These are phyloP conservation scores for Apotomis turbidana DNA, from an alignment of 2,888 invertebrate species.

Conservation along the genomic window DNA sequence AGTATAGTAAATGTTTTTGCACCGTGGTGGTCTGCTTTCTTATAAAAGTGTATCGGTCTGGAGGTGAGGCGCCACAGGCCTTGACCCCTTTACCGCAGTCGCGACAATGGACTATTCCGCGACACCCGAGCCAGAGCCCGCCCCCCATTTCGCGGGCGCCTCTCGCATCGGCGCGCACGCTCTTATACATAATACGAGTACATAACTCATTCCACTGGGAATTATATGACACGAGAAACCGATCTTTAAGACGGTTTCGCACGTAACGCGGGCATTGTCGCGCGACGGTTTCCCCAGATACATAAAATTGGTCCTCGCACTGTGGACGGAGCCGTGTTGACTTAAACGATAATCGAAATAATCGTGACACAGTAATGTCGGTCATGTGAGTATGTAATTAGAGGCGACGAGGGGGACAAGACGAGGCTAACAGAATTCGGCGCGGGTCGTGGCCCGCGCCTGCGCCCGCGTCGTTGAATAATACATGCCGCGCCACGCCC, in stretches of 20 bases:
- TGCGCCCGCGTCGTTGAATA: constrained; percentile 64
- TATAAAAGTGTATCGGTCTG: constrained; percentile 46
- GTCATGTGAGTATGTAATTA: constrained; percentile 76
- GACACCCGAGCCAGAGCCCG: constrained; percentile 67
- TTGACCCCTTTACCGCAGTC: constrained; percentile 69
- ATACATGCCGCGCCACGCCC: constrained; percentile 65
- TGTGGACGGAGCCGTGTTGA: constrained; percentile 58
- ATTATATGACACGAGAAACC: background rate
- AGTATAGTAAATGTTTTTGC: background rate
- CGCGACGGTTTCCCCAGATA: constrained; percentile 39
- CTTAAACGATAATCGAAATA: constrained; percentile 63
- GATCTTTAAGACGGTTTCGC: constrained; percentile 10
- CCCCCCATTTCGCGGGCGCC: constrained; percentile 47
- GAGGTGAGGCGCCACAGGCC: constrained; percentile 75
- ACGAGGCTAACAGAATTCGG: constrained; percentile 74
- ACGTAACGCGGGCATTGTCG: constrained; percentile 17
- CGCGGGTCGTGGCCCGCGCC: constrained; percentile 68
- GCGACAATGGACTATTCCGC: constrained; percentile 73
- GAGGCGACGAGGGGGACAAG: constrained; percentile 62
- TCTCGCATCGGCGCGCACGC: constrained; percentile 42
- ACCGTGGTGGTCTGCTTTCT: constrained; percentile 1
- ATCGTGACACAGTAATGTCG: constrained; percentile 72
- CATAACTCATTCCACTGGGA: background rate
- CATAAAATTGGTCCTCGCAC: constrained; percentile 47
- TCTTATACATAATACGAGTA: background rate